phyloP scores from a whole-genome alignment of 2,113 vertebrate species.

The Cyrtonyx montezumae region DNA sequence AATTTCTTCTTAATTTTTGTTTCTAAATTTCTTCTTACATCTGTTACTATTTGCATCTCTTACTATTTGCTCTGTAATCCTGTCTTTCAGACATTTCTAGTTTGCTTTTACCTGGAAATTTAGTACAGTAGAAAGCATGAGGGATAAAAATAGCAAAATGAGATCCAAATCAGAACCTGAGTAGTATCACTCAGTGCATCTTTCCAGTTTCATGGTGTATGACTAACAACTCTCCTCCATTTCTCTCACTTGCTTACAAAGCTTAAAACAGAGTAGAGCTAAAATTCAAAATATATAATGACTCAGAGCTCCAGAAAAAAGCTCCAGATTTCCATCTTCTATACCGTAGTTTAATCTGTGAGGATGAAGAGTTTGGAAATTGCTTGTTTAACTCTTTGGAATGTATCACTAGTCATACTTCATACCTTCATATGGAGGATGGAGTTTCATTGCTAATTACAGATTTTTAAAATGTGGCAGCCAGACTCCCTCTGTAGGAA shows the following conservation, averaged over 20 bases:
- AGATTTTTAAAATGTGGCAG: not conserved
- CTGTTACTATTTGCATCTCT: not conserved
- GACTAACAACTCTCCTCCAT: not conserved
- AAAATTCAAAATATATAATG: not conserved
- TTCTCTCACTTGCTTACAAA: not conserved
- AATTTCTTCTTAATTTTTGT: not conserved
- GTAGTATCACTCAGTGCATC: not conserved
- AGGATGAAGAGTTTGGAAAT: not conserved
- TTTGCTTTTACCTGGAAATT: not conserved
- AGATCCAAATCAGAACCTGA: not conserved
- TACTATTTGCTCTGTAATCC: not conserved
- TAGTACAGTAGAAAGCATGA: not conserved
- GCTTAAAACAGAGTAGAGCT: not conserved
- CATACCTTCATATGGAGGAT: not conserved
- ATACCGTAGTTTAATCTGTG: not conserved
- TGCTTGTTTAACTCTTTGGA: not conserved
- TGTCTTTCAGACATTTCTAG: not conserved
- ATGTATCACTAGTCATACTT: not conserved
- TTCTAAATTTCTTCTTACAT: not conserved
- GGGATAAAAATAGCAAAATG: not conserved
- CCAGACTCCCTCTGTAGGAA: not conserved
- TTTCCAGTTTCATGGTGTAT: not conserved
- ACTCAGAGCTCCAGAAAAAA: not conserved
- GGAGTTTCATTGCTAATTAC: not conserved
- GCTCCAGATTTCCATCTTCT: not conserved